phyloP scores from a whole-genome alignment of 2,888 invertebrate species.

The Torymus tubicola region DNA sequence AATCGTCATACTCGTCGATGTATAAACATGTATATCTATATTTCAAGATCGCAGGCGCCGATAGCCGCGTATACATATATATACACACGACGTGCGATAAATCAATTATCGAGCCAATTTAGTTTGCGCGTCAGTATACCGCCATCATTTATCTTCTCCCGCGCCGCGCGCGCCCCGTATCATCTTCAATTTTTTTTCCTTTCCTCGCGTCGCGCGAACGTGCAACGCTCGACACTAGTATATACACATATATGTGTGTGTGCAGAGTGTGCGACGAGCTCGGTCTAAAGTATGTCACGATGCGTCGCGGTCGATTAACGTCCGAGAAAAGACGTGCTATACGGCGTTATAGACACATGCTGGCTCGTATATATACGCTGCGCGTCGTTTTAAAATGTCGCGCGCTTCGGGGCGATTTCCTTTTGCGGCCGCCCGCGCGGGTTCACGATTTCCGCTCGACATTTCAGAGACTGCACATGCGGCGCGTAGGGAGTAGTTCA shows the following conservation, averaged over 20 bases:
- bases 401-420: slow-evolving; percentile 41
- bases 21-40: no score
- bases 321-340: slow-evolving; percentile 51
- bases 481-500: no score
- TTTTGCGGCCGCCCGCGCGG: slow-evolving; percentile 9
- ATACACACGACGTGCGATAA: slow-evolving; percentile 12
- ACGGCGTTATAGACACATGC: slow-evolving; percentile 46
- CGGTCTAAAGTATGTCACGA: slow-evolving; percentile 60
- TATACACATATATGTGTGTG: no score
- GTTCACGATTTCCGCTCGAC: slow-evolving; percentile 26
- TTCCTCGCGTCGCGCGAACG: slow-evolving; percentile 3
- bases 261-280: no score
- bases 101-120: slow-evolving; percentile 41
- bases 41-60: no score
- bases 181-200: slow-evolving; percentile 1
- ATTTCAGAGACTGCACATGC: slow-evolving; percentile 2
- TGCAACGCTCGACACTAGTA: no score
- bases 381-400: slow-evolving; percentile 12
- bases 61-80: no score
- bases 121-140: background rate
- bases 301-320: slow-evolving; percentile 62
- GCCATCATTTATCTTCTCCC: background rate
- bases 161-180: background rate
- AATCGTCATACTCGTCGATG: no score
- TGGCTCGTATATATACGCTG: background rate